Percentiles rank a stretch among this genome's conserved stretches.
Conservation (phyloP, 2,113 vertebrate species). For the Sialia sialis region DNA sequence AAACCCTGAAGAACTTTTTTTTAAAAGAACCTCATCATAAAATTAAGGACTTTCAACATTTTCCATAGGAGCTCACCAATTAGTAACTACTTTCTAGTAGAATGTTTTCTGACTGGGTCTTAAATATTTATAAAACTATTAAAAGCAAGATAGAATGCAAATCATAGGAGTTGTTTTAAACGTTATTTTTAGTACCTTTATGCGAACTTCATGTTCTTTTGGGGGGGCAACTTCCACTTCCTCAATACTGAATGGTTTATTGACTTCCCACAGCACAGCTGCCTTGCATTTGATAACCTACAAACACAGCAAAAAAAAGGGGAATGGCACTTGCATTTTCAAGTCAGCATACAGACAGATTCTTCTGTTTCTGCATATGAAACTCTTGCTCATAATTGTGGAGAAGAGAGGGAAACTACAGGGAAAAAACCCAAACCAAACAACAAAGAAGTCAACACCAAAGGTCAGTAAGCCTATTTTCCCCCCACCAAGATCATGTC, state of each 20-base stretch:
- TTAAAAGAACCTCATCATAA: not conserved
- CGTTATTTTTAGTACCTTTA: constrained; percentile 75
- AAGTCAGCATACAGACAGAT: not conserved
- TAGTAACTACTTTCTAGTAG: not conserved
- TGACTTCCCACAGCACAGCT: constrained; percentile 82
- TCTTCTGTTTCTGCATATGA: not conserved
- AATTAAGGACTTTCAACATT: not conserved
- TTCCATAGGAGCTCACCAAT: not conserved
- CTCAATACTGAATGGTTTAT: constrained; percentile 82
- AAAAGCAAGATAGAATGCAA: not conserved
- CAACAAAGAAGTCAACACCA: not conserved
- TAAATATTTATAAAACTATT: not conserved
- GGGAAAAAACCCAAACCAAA: not conserved
- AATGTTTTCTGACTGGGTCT: not conserved
- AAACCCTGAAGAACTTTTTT: not conserved
- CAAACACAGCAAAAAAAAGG: not conserved
- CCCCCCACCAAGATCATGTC: not conserved
- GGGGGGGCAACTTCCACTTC: constrained; percentile 86
- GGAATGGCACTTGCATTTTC: not conserved
- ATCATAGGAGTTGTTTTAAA: not conserved
- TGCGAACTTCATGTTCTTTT: constrained; percentile 80
- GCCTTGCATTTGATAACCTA: constrained; percentile 89
- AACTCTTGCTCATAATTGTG: not conserved
- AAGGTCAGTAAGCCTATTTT: not conserved
- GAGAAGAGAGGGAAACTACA: not conserved